Percentiles rank a stretch among this genome's conserved stretches.
Evolutionary conservation across 1,140 invertebrate genomes (phyloP).

Genomic region (Aphelenchoides fujianensis): DNA sequence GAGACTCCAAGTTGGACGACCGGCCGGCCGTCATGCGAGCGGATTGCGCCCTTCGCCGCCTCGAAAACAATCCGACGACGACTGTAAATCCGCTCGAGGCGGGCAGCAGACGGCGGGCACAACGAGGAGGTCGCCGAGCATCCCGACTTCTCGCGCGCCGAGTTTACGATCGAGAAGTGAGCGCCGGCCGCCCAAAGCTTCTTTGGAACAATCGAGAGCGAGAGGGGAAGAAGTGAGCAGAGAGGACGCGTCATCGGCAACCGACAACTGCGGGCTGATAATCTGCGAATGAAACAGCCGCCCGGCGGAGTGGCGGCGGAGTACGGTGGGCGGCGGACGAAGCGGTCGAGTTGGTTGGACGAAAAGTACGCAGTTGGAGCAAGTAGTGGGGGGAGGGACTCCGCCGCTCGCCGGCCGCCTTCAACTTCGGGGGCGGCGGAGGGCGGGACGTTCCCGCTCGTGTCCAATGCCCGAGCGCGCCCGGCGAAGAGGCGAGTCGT

Average conservation of each 20-base stretch:
- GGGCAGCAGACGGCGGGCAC: background rate
- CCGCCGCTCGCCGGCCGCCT: background rate
- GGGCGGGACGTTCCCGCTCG: background rate
- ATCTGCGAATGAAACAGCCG: background rate
- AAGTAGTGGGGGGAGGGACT: too few relatives aligned
- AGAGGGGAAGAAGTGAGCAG: background rate
- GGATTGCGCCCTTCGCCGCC: background rate
- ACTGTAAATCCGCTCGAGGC: background rate
- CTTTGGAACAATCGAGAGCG: too few relatives aligned
- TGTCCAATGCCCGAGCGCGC: too few relatives aligned
- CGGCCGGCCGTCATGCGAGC: background rate
- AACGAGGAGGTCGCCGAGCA: background rate
- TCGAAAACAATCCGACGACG: slow-evolving; percentile 2
- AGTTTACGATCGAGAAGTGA: background rate
- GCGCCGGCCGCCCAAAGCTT: background rate
- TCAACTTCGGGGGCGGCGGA: background rate
- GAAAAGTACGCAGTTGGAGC: background rate
- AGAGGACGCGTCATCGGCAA: background rate
- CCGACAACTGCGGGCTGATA: background rate
- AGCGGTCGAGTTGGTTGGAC: background rate
- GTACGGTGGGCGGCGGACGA: background rate
- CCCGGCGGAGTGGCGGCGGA: background rate
- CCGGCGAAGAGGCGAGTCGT: background rate
- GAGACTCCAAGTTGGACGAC: background rate
- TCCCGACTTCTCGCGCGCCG: background rate